These are phyloP conservation scores for Oreochromis aureus DNA, from an alignment of 2,113 vertebrate species.

Conservation along the genomic window DNA sequence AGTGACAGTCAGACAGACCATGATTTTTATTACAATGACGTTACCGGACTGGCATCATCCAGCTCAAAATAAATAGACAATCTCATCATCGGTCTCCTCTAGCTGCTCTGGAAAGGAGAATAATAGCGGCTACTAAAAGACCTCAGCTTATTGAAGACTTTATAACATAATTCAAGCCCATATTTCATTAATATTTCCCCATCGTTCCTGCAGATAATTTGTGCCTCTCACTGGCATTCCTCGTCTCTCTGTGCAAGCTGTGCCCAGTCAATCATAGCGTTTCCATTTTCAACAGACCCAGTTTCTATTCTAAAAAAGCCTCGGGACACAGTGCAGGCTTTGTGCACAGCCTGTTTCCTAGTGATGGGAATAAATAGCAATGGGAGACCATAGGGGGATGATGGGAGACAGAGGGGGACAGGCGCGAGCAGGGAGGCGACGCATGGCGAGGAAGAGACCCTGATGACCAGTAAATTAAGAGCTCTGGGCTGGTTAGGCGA, in stretches of 20 bases:
- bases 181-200: constrained; percentile 52
- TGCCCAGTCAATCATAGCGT: constrained; percentile 64
- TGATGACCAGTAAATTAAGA: constrained; percentile 67
- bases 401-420: constrained; percentile 32
- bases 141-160: neutral
- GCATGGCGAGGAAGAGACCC: constrained; percentile 48
- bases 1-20: constrained; percentile 18
- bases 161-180: constrained; percentile 30
- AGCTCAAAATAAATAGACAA: constrained; percentile 44
- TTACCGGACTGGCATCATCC: constrained; percentile 24
- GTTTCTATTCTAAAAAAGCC: constrained; percentile 61
- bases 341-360: constrained; percentile 60
- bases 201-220: constrained; percentile 48
- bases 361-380: constrained; percentile 68
- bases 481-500: constrained; percentile 23
- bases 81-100: constrained; percentile 19
- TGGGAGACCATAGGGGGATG: constrained; percentile 42
- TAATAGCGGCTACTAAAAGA: constrained; percentile 27
- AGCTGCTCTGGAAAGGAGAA: neutral
- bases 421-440: constrained; percentile 14
- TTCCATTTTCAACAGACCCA: constrained; percentile 61
- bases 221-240: constrained; percentile 45
- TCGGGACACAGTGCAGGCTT: constrained; percentile 65
- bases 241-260: constrained; percentile 38
- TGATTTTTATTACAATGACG: constrained; percentile 49